phyloP scores from a whole-genome alignment of 2,113 vertebrate genomes.

The Pomatostomus ruficeps region DNA sequence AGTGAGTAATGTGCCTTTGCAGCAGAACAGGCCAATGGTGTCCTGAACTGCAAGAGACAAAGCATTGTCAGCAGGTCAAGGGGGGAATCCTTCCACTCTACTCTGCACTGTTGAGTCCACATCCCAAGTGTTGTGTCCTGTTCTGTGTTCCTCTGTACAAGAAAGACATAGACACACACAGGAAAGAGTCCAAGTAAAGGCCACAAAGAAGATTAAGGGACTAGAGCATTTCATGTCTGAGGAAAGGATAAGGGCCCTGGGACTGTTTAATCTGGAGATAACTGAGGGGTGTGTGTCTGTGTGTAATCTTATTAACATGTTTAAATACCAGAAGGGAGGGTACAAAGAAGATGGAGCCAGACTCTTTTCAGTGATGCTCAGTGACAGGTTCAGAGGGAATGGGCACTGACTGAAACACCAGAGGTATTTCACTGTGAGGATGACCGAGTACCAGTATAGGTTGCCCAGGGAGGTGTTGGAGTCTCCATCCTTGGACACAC shows the following conservation, averaged over 20 bases:
- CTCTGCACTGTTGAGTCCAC: not conserved
- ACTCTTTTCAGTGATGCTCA: not conserved
- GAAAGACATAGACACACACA: not conserved
- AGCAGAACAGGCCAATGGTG: not conserved
- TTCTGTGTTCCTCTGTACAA: not conserved
- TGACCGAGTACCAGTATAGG: rapidly evolving
- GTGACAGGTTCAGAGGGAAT: not conserved
- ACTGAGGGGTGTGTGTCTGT: rapidly evolving
- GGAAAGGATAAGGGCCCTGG: not conserved
- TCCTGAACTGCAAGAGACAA: not conserved
- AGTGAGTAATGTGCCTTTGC: not conserved
- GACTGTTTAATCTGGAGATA: not conserved
- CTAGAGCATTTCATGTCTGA: not conserved
- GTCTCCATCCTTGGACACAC: not conserved
- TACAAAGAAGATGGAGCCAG: not conserved
- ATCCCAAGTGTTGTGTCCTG: not conserved
- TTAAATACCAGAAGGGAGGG: not conserved
- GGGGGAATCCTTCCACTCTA: not conserved
- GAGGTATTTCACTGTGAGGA: not conserved
- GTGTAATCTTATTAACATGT: not conserved
- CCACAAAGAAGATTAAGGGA: not conserved
- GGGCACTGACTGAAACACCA: not conserved
- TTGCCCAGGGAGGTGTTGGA: not conserved
- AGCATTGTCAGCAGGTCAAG: not conserved
- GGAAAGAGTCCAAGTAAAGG: not conserved